Evolutionary conservation across 2,113 vertebrate genomes (phyloP), one percentile per base, ranked within the genome.

Genomic region (Sapajus apella): DNA sequence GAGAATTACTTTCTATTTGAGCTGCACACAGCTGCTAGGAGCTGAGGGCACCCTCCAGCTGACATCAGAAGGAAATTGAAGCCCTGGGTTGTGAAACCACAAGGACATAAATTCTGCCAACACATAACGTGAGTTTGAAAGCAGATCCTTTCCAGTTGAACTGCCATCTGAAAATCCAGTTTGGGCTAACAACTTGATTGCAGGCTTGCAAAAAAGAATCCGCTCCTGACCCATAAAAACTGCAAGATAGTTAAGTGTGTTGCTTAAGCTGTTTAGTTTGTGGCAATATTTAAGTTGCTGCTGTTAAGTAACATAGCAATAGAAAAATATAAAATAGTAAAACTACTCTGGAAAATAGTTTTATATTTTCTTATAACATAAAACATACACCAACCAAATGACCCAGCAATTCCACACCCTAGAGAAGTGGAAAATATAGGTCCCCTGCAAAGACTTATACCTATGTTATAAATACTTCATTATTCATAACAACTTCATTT

Each of bases 1-100:
- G 37, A 40, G 40, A 91, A 40, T 95, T 91, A 79, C 9, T 66
- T 68, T 90, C 40, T 77, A 18, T 89, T 94, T 92, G 40, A 96
- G 68, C 40, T 79, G 17, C 5, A 66, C 3, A 23, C 16, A 58
- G 45, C 35, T 66, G 89, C 45, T 75, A 58, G 55, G 56, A 94
- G 2, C 52, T 75, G 47, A 82, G 37, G 40, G n/a, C 27, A 68
- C 50, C 66, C 35, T 58, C 37, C 35, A 90, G 32, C 70, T 12
- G 2, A 79, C 30, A 91, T 40, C 52, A 80, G 32, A 23, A 68
- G n/a, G 79, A 92, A 80, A 75, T 0, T 84, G 61, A 91, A 66
- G 30, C 40, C 56, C 40, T 47, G 21, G 37, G 37, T 10, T 70
- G 68, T 70, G 32, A 61, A 75, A 64, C 21, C 66, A 45, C 32